phyloP scores from a whole-genome alignment of 2,113 vertebrate genomes.

The Cavia aperea region DNA sequence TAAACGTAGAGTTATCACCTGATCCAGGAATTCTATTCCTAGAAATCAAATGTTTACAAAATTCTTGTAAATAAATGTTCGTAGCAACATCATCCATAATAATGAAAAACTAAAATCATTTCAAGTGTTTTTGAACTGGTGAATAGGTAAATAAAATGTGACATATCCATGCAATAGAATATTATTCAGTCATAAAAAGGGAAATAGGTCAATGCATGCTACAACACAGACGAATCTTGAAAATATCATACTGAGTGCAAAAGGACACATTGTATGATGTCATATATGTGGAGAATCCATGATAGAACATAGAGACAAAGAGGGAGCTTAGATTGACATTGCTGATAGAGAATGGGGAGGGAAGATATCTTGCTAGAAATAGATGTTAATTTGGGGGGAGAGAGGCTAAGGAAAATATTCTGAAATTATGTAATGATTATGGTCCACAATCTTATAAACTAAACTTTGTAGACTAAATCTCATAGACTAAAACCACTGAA shows the following conservation, averaged over 20 bases:
- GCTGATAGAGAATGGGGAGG: rapidly evolving
- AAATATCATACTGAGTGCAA: neutral
- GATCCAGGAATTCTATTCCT: neutral
- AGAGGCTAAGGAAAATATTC: neutral
- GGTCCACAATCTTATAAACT: neutral
- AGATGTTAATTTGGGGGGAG: rapidly evolving
- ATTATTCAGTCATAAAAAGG: neutral
- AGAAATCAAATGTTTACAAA: neutral
- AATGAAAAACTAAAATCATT: neutral
- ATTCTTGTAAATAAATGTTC: neutral
- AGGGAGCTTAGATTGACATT: neutral
- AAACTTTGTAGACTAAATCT: neutral
- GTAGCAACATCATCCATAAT: neutral
- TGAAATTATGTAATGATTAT: neutral
- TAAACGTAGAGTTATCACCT: neutral
- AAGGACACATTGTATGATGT: neutral
- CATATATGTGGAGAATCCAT: neutral
- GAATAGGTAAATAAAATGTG: neutral
- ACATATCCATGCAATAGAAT: neutral
- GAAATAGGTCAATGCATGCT: neutral
- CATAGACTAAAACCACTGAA: neutral
- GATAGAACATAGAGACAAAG: neutral
- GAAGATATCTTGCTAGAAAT: neutral
- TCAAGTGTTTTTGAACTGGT: neutral
- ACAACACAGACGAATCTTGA: neutral